Evolutionary conservation across 2,888 invertebrate genomes (phyloP), one percentile per base, ranked within the genome.

Genomic region (Eupithecia dodoneata): DNA sequence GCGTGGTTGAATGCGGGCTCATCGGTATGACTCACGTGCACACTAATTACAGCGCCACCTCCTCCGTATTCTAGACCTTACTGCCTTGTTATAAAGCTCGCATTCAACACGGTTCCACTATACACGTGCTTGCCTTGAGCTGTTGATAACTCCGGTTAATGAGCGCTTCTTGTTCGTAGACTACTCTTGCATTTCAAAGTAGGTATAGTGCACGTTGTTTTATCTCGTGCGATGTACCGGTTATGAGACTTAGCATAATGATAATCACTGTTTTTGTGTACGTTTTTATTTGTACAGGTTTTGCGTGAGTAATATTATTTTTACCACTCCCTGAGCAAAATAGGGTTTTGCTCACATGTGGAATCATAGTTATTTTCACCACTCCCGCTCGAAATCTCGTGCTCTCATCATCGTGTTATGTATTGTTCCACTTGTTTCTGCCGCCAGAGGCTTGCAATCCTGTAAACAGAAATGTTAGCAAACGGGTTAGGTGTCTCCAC

Each of bases 91-190:
- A 76, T 81, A 83, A 66, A 76, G 81, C 78, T 74, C 63, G 71
- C 55, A 72, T 69, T 75, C 6, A 75, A 63, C 55, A 76, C 18
- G 65, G 73, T 76, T 72, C 72, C 52, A 66, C 66, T 47, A 41
- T 2, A 76, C 83, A 91, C 91, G 91, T 91, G 91, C 85, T 90
- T 84, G 87, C 88, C 88, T 90, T 88, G 89, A 84, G 85, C 83
- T 82, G 85, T 89, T 86, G 89, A 89, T 88, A 88, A 89, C 85
- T 84, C 81, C 81, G 80, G 79, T 88, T 89, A 87, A 87, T 88
- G 86, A 87, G 83, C 85, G 83, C 81, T 83, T 83, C 83, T 86
- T 87, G 85, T 74, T 80, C 79, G 78, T 70, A 76, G 79, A 69
- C 75, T 82, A 42, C 66, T 45, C 75, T 75, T 77, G 65, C 73